phyloP scores from a whole-genome alignment of 2,113 vertebrate species.

The Vulpes lagopus region DNA sequence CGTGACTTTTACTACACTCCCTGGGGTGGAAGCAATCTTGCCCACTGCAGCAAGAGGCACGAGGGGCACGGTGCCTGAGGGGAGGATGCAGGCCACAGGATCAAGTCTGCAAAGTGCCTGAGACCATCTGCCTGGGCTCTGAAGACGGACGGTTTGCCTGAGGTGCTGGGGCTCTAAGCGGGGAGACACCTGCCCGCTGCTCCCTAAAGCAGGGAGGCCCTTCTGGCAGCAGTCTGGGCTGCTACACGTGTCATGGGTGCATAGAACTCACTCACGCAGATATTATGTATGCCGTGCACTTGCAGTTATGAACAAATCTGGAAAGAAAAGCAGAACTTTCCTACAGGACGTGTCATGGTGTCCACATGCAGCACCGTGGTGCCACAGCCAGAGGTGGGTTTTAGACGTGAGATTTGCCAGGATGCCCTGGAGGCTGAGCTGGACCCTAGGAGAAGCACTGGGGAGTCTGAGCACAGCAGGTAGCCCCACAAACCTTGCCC shows the following conservation, averaged over 20 bases:
- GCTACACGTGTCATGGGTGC: rapidly evolving
- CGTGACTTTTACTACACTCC: background rate
- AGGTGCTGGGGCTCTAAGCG: background rate
- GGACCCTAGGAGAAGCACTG: background rate
- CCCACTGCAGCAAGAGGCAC: background rate
- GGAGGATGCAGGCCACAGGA: background rate
- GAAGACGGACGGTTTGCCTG: background rate
- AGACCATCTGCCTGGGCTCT: background rate
- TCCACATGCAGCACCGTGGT: rapidly evolving
- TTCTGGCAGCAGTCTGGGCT: background rate
- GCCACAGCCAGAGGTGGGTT: background rate
- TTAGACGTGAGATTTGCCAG: too few relatives aligned
- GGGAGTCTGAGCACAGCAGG: too few relatives aligned
- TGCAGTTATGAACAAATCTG: background rate
- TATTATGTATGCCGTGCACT: rapidly evolving
- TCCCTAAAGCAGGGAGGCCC: background rate
- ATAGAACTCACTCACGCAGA: rapidly evolving
- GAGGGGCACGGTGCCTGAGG: rapidly evolving
- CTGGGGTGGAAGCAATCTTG: background rate
- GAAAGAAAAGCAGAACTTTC: too few relatives aligned
- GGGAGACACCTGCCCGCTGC: background rate
- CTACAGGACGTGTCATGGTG: rapidly evolving
- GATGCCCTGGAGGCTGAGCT: background rate
- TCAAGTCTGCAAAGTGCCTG: background rate
- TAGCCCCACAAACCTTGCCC: background rate